Evolutionary conservation across 2,113 vertebrate species (phyloP).

Genomic region (Calyptomena viridis): DNA sequence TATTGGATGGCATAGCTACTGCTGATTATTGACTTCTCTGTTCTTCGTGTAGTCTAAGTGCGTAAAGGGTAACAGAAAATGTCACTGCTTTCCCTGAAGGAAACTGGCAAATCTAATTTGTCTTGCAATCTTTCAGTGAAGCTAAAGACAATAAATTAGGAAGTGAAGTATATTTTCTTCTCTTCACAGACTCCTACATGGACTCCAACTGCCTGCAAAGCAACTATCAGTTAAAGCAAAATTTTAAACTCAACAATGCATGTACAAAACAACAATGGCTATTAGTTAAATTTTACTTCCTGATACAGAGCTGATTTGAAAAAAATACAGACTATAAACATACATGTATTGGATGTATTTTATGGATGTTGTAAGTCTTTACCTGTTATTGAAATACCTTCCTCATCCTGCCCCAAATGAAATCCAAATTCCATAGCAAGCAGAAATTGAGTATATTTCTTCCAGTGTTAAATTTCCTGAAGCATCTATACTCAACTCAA

Average conservation of each 20-base stretch:
- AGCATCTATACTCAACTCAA: not conserved
- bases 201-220: not conserved
- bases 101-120: constrained; percentile 54
- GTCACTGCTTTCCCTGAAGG: constrained; percentile 37
- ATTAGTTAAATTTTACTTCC: not conserved
- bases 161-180: not conserved
- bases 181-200: not conserved
- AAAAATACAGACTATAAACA: not conserved
- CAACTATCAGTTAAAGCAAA: not conserved
- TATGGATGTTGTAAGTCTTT: not conserved
- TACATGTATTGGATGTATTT: not conserved
- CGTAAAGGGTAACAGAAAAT: constrained; percentile 40
- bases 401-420: not conserved
- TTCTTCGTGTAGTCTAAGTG: constrained; percentile 26
- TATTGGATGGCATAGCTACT: not conserved
- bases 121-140: not conserved
- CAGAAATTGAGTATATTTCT: not conserved
- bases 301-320: not conserved
- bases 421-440: not conserved
- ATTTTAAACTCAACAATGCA: not conserved
- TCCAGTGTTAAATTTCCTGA: not conserved
- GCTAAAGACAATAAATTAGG: constrained; percentile 14
- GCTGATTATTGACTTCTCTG: constrained; percentile 43
- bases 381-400: not conserved
- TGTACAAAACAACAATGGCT: not conserved